Conservation (phyloP, 2,888 invertebrate species). For the Belgica antarctica region DNA sequence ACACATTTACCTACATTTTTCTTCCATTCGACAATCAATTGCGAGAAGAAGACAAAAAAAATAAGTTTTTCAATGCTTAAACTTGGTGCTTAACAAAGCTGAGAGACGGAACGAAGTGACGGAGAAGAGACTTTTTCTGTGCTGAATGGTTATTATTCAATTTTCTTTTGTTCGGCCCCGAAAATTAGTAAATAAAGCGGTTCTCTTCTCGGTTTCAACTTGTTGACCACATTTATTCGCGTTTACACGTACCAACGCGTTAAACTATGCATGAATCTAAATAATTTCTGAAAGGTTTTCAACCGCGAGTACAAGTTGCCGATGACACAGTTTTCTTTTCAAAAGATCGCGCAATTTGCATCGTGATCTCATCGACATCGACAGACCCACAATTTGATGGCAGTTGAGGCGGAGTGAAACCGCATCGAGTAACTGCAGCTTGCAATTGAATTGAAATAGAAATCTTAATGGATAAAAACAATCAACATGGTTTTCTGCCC, state of each 20-base stretch:
- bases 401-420: neutral
- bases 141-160: slow-evolving; percentile 24
- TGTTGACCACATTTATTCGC: neutral
- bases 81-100: no score
- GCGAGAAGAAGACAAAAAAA: neutral
- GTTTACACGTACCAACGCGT: neutral
- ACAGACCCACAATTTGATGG: neutral
- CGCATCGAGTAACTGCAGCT: no score
- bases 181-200: neutral
- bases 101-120: no score
- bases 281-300: slow-evolving; percentile 2
- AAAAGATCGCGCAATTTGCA: neutral
- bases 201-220: neutral
- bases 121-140: neutral
- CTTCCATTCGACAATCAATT: neutral
- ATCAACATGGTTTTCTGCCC: slow-evolving; percentile 3
- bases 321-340: slow-evolving; percentile 21
- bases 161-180: slow-evolving; percentile 9
- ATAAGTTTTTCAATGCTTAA: no score
- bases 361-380: slow-evolving; percentile 14
- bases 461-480: neutral
- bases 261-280: slow-evolving; percentile 36
- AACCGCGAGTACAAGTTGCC: neutral
- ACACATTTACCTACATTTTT: slow-evolving; percentile 43
- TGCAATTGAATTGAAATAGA: neutral